Conservation (phyloP, 1,140 invertebrate genomes). For the Apis dorsata region DNA sequence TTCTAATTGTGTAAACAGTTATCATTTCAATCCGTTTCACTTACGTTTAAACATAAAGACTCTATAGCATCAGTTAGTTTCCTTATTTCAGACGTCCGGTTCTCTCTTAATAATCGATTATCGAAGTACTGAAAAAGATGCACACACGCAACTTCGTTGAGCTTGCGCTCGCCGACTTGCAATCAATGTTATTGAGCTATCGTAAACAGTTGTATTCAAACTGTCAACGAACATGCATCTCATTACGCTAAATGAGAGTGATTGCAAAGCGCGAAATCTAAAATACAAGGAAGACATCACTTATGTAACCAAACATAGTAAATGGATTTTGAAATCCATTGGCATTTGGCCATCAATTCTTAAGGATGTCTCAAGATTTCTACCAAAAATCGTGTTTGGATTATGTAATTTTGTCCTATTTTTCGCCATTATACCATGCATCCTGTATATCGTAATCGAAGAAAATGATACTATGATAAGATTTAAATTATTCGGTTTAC, state of each 20-base stretch:
- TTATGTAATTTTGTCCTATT: conserved; percentile 14
- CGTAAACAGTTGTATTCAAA: conserved; percentile 8
- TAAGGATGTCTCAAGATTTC: not conserved
- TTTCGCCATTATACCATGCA: conserved; percentile 34
- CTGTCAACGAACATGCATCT: conserved; percentile 2
- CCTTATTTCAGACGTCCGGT: not conserved
- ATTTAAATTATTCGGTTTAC: conserved; percentile 28
- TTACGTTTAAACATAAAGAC: too few species aligned
- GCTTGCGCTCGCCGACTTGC: conserved; percentile 9
- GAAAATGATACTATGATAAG: conserved; percentile 20
- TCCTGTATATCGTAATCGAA: conserved; percentile 34
- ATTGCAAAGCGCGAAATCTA: not conserved
- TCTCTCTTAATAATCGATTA: not conserved
- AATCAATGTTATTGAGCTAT: conserved; percentile 23
- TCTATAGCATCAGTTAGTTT: not conserved
- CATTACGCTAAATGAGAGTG: accelerated
- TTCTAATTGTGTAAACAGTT: not conserved
- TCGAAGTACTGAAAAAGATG: not conserved
- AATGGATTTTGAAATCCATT: conserved; percentile 33
- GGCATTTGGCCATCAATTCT: conserved; percentile 57
- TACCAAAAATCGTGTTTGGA: conserved; percentile 14
- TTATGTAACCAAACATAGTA: conserved; percentile 27
- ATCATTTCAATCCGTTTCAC: not conserved
- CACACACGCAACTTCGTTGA: not conserved
- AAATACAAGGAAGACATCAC: conserved; percentile 24